Evolutionary conservation across 2,888 invertebrate species (phyloP), one percentile per base, ranked within the genome.

Genomic region (Strigamia maritima): DNA sequence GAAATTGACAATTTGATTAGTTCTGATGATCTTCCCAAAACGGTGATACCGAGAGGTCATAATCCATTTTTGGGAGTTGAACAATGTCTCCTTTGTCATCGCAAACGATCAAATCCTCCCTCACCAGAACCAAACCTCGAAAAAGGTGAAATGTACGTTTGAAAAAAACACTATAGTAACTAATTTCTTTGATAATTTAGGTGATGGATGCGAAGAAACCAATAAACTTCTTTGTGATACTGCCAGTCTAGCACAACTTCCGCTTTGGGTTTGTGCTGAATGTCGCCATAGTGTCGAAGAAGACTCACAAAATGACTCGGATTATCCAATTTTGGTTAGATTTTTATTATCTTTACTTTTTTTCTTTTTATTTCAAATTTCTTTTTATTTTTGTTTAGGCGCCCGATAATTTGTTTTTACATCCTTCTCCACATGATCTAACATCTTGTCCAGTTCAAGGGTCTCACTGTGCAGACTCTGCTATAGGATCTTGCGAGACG

Each of bases 181-280:
- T 75, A 35, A 38, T 75, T n/a, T n/a, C n/a, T 38, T 38, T 35
- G 8, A 22, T 10, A 24, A 19, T 77, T 8, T 22, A 40, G 49
- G 49, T 49, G 77, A 77, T 77, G 49, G 40, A 24, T 49, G 24
- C 28, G 77, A 77, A 24, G 77, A 77, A 28, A 44, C 49, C 22
- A 77, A n/a, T 49, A 77, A 49, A 44, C 77, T 77, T 44, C 38
- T 77, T 19, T 44, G 40, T 24, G 77, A 77, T n/a, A 77, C 77
- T 19, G 49, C 77, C 28, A 77, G 28, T 44, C 40, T 77, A 49
- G 77, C 49, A 40, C 77, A 77, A 74, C 70, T 78, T 60, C 80
- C 79, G 16, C 70, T 80, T 12, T 80, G 79, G 79, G 77, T 80
- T 31, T 80, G 80, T 78, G 54, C 75, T n/a, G 79, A 80, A 60